Conservation (phyloP, 1,140 invertebrate species). For the Drosophila pseudoobscura region DNA sequence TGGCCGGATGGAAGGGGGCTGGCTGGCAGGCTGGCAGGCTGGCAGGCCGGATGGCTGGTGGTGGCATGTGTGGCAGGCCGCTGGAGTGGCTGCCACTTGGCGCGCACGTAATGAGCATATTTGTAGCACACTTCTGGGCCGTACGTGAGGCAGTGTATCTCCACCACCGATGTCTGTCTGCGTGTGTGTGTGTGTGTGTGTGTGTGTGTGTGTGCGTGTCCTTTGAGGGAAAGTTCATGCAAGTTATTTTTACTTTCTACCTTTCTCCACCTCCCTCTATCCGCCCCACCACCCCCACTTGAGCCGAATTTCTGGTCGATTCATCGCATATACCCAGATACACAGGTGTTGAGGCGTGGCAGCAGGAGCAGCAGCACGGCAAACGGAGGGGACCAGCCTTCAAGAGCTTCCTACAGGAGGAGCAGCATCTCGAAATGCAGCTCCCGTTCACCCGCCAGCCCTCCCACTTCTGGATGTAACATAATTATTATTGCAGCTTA, state of each 20-base stretch:
- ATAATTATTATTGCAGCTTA: no score
- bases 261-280: not conserved
- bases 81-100: constrained; percentile 48
- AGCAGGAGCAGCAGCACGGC: constrained; percentile 16
- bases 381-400: not conserved
- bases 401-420: not conserved
- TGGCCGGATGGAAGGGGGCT: not conserved
- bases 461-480: no score
- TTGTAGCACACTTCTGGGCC: constrained; percentile 72
- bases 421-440: no score
- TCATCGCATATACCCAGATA: constrained; percentile 14
- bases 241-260: constrained; percentile 61
- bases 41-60: not conserved
- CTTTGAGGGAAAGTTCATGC: constrained; percentile 76
- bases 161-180: constrained; percentile 13
- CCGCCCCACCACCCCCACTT: not conserved
- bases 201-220: constrained; percentile 48
- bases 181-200: constrained; percentile 20
- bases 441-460: no score
- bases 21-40: no score
- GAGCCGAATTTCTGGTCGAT: constrained; percentile 33
- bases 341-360: constrained; percentile 56
- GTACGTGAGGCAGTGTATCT: constrained; percentile 52
- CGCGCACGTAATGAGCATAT: constrained; percentile 77
- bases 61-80: not conserved